Evolutionary conservation across 1,140 invertebrate species (phyloP), one percentile per base, ranked within the genome.

Genomic region (Leptestheria dahalacensis): DNA sequence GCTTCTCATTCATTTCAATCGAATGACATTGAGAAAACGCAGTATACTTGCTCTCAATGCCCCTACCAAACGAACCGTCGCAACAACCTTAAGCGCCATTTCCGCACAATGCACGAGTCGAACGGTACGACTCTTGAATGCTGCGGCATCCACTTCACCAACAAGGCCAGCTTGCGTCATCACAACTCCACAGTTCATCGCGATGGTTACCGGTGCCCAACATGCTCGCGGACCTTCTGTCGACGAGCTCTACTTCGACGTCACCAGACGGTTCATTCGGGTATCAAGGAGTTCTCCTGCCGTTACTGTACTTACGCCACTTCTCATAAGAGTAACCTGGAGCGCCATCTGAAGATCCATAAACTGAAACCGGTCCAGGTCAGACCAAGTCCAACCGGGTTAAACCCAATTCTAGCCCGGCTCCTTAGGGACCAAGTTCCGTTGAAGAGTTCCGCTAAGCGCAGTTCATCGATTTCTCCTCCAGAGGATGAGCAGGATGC

Each of bases 301-400:
- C 66, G 66, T 1, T 60, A 67, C 48, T 77, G 75, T 63, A 69
- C 69, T 50, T 77, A 77, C 62, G 72, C 71, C n/a, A 75, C 74
- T 2, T 75, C 72, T 59, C 74, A 77, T 64, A 77, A 77, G 63
- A 73, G 72, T 57, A 77, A 77, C 61, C 61, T 77, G 49, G 72
- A 75, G 56, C 65, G 75, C n/a, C 75, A 77, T 62, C 57, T 64
- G 60, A 65, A 66, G 46, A 64, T 64, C 2, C 68, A 69, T 33
- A 28, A 55, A 29, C 26, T 15, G 23, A 33, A 29, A 18, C 53
- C 12, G 2, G 20, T 15, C 28, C 50, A 11, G 25, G 24, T 23
- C 20, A 23, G 6, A 21, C 23, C 15, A 23, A 21, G n/a, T 21
- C 51, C 20, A 20, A 20, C 26, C 23, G 33, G 21, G 18, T n/a